Base-by-base conservation (phyloP, 1,140 invertebrate species). In the Nebria ingens region DNA sequence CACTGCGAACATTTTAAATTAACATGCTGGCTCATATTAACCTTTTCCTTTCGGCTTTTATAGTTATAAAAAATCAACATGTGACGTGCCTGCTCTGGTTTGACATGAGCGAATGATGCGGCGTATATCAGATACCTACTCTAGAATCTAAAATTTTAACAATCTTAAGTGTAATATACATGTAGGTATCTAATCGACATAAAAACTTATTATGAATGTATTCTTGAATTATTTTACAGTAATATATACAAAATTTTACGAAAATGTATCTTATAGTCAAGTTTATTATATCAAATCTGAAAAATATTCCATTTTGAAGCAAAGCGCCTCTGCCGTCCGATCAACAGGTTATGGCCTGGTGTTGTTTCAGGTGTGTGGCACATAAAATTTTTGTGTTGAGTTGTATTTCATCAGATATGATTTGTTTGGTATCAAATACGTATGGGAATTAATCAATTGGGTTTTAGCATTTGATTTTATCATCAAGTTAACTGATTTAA, bases 1-100 rank as follows among this genome's bases (percentile, higher is more conserved):
- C 40, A 45, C 4, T 17, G 40, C 6, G 15, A 45, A 11, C 40
- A 45, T 45, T 45, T 45, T 45, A 45, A 45, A 45, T 45, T 45
- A 45, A 6, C 40, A 17, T 11, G 4, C 40, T 17, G 15, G 15
- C 40, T 12, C 40, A 45, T 34, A 34, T 34, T 34, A 34, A 34
- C 25, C 25, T 9, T 34, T 34, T n/a, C 25, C 6, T 34, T 45
- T 45, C 40, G 40, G 40, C 25, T 45, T 45, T 45, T n/a, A n/a
- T n/a, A n/a, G n/a, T n/a, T n/a, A n/a, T n/a, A n/a, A n/a, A n/a
- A n/a, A n/a, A 34, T 34, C 6, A 34, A 9, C 25, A 34, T 34
- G 25, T 34, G 25, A n/a, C 25, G 25, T 34, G n/a, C n/a, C n/a
- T n/a, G 25, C n/a, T 34, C 25, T n/a, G 6, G 25, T 34, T 34